phyloP scores from a whole-genome alignment of 2,113 vertebrate species.

The Pheucticus melanocephalus region DNA sequence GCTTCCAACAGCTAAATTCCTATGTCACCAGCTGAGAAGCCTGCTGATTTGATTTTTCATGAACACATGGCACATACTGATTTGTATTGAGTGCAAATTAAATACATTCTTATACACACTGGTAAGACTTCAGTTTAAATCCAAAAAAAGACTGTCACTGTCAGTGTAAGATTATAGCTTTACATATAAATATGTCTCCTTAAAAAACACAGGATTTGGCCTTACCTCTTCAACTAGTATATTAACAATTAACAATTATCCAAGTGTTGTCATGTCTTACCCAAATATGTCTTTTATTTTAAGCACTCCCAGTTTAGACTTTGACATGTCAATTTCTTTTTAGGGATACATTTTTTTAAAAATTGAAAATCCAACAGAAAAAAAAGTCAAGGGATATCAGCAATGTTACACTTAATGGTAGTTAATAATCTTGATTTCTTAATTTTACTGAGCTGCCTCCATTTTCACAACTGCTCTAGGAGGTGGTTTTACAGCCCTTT shows the following conservation, averaged over 20 bases:
- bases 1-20: background rate
- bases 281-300: background rate
- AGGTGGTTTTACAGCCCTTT: background rate
- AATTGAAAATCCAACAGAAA: background rate
- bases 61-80: background rate
- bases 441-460: background rate
- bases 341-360: background rate
- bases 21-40: slow-evolving; percentile 9
- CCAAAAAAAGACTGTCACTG: background rate
- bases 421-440: background rate
- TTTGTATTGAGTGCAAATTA: slow-evolving; percentile 8
- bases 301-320: background rate
- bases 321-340: background rate
- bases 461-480: background rate
- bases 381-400: background rate
- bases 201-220: background rate
- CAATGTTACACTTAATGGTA: background rate
- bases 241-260: background rate
- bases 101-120: background rate
- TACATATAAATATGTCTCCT: background rate
- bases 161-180: background rate
- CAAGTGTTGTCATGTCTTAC: background rate
- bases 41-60: slow-evolving; percentile 4
- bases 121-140: background rate
- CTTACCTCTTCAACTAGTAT: background rate